Evolutionary conservation across 2,113 vertebrate genomes (phyloP).

Genomic region (Piaya cayana): DNA sequence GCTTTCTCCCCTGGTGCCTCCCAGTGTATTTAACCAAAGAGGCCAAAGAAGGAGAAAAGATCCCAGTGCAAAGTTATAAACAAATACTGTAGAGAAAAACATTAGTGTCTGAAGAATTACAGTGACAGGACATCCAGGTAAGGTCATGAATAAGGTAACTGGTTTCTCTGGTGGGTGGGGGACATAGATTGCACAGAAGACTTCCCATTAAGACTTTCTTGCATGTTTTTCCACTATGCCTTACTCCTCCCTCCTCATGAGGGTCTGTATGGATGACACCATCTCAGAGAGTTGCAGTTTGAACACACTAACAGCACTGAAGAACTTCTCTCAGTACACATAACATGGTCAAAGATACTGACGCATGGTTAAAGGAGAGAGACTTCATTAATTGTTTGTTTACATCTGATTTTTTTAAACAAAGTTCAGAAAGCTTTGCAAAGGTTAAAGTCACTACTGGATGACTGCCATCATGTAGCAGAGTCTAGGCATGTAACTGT

Average conservation of each 20-base stretch:
- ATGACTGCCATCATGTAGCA: not conserved
- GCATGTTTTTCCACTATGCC: not conserved
- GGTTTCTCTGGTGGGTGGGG: not conserved
- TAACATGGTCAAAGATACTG: not conserved
- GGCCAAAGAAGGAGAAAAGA: not conserved
- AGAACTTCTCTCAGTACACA: not conserved
- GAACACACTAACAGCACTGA: not conserved
- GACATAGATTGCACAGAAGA: not conserved
- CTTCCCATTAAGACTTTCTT: not conserved
- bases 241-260: not conserved
- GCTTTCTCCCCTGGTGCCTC: not conserved
- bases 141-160: not conserved
- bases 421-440: not conserved
- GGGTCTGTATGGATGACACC: not conserved
- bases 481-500: not conserved
- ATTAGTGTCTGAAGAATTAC: not conserved
- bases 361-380: not conserved
- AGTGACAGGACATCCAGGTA: not conserved
- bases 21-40: not conserved
- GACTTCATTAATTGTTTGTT: not conserved
- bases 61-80: not conserved
- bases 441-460: not conserved
- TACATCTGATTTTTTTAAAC: not conserved
- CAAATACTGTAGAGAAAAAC: not conserved
- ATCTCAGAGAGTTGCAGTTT: not conserved